Base-by-base conservation (phyloP, 2,113 vertebrate species). In the Neolamprologus sp. region DNA sequence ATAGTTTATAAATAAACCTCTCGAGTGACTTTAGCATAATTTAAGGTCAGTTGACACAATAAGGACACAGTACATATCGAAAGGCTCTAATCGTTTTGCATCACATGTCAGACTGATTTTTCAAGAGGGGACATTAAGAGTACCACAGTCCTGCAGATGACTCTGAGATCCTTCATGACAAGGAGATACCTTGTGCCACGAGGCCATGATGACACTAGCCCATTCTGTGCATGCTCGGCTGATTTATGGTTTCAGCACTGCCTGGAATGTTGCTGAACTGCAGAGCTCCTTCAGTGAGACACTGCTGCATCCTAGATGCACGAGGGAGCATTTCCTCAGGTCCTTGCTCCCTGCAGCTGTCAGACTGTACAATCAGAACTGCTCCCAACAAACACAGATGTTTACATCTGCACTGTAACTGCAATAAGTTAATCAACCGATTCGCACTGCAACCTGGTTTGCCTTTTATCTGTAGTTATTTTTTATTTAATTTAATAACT, bases 221-320 rank as follows among this genome's bases (percentile, higher is more conserved):
- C 75, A 45, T 37, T n/a, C 54, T 2, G 7, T 60, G 80, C 6
- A 2, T 73, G 60, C 51, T 85, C 37, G 37, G 57, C 82, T 92
- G 94, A 94, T 91, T 89, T 87, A 93, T 88, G 88, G 12, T 83
- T 86, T 89, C 86, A 86, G 51, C 13, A 2, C 58, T 53, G 73
- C 78, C 75, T 75, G 55, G 82, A 91, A 82, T 78, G 57, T 60
- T 60, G 57, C 57, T 31, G 14, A 58, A 58, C 57, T 60, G 57
- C 57, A 60, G 57, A 58, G 26, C 26, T 58, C 14, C 26, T 58
- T 58, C 57, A 58, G 57, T 60, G 26, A 60, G 8, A 60, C 0
- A 31, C 26, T 17, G 26, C 57, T 60, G 57, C 57, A 31, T 60
- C 26, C 14, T 31, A 17, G 55, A 17, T 58, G 55, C 55, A 58